Evolutionary conservation across 1,140 invertebrate genomes (phyloP).

Genomic region (Ptiloglossa arizonensis): DNA sequence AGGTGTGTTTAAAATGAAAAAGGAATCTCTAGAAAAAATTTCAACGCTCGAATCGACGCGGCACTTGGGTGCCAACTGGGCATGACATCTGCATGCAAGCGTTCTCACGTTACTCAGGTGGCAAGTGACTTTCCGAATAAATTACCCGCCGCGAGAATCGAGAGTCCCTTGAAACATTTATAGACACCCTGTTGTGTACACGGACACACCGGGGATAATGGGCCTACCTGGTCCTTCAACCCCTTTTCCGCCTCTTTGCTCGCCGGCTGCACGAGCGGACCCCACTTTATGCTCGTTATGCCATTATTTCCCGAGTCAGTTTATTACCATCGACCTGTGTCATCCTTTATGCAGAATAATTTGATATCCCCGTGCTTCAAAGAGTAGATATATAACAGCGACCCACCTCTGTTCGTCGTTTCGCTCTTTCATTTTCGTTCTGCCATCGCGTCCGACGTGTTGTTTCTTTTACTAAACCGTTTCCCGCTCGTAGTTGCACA

Average conservation of each 20-base stretch:
- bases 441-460: not conserved
- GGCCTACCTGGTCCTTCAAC: conserved; percentile 70
- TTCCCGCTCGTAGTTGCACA: not conserved
- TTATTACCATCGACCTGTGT: conserved; percentile 69
- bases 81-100: conserved; percentile 64
- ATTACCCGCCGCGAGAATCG: conserved; percentile 65
- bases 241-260: conserved; percentile 63
- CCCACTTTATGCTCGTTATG: conserved; percentile 67
- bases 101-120: conserved; percentile 77
- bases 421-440: conserved; percentile 12
- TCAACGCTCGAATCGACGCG: conserved; percentile 44
- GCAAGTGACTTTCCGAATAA: conserved; percentile 74
- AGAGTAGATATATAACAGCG: conserved; percentile 46
- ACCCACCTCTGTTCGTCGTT: not conserved
- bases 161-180: conserved; percentile 67
- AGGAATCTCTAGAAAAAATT: conserved; percentile 37
- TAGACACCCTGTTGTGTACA: conserved; percentile 66
- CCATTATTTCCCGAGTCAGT: conserved; percentile 69
- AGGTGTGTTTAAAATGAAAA: not conserved
- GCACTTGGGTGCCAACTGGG: conserved; percentile 57
- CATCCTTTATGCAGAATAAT: conserved; percentile 68
- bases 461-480: not conserved
- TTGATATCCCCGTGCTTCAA: conserved; percentile 63
- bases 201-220: conserved; percentile 65
- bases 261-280: conserved; percentile 66